These are phyloP conservation scores for Psylliodes chrysocephalus DNA, from an alignment of 2,888 invertebrate genomes.

Conservation along the genomic window DNA sequence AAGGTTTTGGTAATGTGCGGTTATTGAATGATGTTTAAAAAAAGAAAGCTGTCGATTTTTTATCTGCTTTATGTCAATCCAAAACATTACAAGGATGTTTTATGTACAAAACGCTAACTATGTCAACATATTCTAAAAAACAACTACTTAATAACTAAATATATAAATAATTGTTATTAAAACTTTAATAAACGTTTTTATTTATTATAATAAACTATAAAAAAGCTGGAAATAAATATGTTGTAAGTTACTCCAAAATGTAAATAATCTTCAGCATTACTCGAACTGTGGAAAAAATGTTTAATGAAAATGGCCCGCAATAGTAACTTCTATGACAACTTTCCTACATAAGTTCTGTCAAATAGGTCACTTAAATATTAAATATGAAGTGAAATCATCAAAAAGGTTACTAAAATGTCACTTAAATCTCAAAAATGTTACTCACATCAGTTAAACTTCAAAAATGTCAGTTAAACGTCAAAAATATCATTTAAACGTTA, in stretches of 20 bases:
- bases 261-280: background rate
- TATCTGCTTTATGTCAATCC: conserved; percentile 41
- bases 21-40: too few relatives aligned
- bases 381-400: too few relatives aligned
- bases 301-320: background rate
- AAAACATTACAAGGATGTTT: conserved; percentile 48
- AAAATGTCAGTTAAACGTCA: too few relatives aligned
- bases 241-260: background rate
- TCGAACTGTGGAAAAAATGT: background rate
- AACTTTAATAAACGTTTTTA: background rate
- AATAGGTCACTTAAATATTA: too few relatives aligned
- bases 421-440: too few relatives aligned
- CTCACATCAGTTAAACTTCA: too few relatives aligned
- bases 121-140: conserved; percentile 39
- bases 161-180: conserved; percentile 15
- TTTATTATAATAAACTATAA: background rate
- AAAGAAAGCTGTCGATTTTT: background rate
- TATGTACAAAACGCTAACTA: conserved; percentile 51
- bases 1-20: too few relatives aligned
- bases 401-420: too few relatives aligned
- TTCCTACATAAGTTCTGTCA: too few relatives aligned
- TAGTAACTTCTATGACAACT: too few relatives aligned
- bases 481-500: too few relatives aligned
- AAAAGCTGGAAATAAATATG: conserved; percentile 19
- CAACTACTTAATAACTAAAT: conserved; percentile 30